Percentiles rank a stretch among this genome's conserved stretches.
These are phyloP conservation scores for Cephus rjabovi DNA, from an alignment of 2,888 invertebrate species.

Conservation along the genomic window DNA sequence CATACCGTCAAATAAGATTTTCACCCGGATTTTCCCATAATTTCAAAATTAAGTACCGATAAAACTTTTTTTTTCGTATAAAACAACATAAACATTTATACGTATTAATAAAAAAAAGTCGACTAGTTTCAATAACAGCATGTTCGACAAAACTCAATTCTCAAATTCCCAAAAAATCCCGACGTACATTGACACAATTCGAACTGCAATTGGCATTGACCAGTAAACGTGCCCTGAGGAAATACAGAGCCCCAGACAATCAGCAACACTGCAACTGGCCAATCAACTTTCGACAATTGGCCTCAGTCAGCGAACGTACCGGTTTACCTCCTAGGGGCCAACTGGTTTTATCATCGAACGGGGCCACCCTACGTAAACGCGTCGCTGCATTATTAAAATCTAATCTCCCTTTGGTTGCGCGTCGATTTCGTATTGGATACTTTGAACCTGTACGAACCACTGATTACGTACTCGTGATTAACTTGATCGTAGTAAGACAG, in stretches of 20 bases:
- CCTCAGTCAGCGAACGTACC: conserved; percentile 25
- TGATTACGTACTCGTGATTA: neutral
- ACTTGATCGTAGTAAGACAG: neutral
- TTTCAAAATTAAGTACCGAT: too few species aligned
- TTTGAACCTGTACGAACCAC: neutral
- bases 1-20: neutral
- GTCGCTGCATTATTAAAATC: conserved; percentile 63
- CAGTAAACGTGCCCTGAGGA: conserved; percentile 27
- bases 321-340: conserved; percentile 39
- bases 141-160: neutral
- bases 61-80: too few species aligned
- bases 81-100: too few species aligned
- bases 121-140: neutral
- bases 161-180: neutral
- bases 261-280: conserved; percentile 30
- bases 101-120: neutral
- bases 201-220: neutral
- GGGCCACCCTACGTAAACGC: conserved; percentile 36
- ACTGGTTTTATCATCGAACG: conserved; percentile 37
- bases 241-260: conserved; percentile 16
- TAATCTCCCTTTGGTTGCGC: conserved; percentile 50
- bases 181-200: neutral
- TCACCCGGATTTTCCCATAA: neutral
- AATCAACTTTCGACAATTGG: conserved; percentile 58
- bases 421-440: neutral